phyloP scores from a whole-genome alignment of 2,113 vertebrate genomes.

The Campylomormyrus tamandua region DNA sequence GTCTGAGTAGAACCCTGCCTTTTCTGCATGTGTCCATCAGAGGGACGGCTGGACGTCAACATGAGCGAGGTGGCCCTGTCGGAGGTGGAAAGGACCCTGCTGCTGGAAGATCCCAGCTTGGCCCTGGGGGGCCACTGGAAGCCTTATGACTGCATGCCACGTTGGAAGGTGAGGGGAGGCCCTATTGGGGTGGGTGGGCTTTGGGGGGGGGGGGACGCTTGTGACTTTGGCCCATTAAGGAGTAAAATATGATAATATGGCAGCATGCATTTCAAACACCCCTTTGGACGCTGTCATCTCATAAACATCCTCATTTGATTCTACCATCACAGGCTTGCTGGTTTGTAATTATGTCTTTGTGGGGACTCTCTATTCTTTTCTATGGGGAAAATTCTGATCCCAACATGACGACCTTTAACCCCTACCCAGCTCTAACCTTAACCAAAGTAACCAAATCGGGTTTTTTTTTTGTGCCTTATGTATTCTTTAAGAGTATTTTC shows the following conservation, averaged over 20 bases:
- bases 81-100: slow-evolving; percentile 69
- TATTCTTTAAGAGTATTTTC: background rate
- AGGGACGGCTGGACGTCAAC: slow-evolving; percentile 82
- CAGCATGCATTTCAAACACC: background rate
- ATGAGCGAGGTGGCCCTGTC: slow-evolving; percentile 86
- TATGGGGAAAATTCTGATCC: no score
- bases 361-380: no score
- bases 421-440: no score
- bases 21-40: slow-evolving; percentile 48
- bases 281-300: background rate
- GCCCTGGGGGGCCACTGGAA: slow-evolving; percentile 83
- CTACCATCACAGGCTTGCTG: background rate
- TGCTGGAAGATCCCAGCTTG: slow-evolving; percentile 65
- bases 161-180: slow-evolving; percentile 79
- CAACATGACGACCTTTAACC: no score
- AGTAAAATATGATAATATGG: background rate
- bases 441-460: no score
- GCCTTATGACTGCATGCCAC: slow-evolving; percentile 81
- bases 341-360: no score
- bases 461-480: background rate
- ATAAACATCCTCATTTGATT: background rate
- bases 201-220: background rate
- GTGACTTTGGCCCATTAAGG: background rate
- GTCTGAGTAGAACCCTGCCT: background rate
- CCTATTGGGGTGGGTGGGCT: background rate